Percentiles rank a stretch among this genome's conserved stretches.
These are phyloP conservation scores for Tromatobia lineatoria DNA, from an alignment of 2,888 invertebrate genomes.

Conservation along the genomic window DNA sequence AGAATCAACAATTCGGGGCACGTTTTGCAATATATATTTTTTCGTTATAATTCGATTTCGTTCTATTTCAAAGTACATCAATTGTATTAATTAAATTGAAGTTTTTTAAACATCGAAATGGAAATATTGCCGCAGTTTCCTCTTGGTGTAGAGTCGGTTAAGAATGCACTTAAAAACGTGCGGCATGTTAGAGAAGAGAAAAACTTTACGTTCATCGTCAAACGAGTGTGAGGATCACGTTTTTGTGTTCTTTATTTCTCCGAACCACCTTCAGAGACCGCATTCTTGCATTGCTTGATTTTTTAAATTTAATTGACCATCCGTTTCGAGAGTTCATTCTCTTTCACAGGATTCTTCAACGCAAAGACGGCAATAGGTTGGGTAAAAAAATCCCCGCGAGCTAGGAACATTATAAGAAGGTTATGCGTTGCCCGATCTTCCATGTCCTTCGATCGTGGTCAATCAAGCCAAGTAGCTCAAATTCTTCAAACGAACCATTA, in stretches of 20 bases:
- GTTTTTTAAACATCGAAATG: not conserved
- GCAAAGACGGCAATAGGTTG: not conserved
- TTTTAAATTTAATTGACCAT: too few relatives aligned
- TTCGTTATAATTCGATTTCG: not conserved
- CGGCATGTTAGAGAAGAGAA: not conserved
- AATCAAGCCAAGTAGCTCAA: not conserved
- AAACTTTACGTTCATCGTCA: slow-evolving; percentile 21
- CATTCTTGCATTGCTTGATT: slow-evolving; percentile 23
- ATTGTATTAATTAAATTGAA: not conserved
- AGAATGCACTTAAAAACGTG: slow-evolving; percentile 19
- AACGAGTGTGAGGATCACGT: slow-evolving; percentile 38
- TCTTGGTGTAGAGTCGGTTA: slow-evolving; percentile 33
- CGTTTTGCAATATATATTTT: too few relatives aligned
- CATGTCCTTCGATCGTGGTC: not conserved
- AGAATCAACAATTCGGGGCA: too few relatives aligned
- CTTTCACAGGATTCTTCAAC: not conserved
- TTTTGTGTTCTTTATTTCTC: slow-evolving; percentile 22
- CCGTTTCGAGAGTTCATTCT: not conserved
- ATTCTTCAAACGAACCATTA: slow-evolving; percentile 3
- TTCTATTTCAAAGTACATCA: not conserved
- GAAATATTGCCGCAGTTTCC: slow-evolving; percentile 38
- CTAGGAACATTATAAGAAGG: not conserved
- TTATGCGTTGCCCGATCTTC: not conserved
- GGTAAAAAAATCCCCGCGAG: not conserved
- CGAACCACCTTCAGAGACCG: not conserved